A percentile compares a stretch with the other conserved stretches of the same genome.
phyloP scores from a whole-genome alignment of 2,888 invertebrate genomes.

The Trachelus troglodyta region DNA sequence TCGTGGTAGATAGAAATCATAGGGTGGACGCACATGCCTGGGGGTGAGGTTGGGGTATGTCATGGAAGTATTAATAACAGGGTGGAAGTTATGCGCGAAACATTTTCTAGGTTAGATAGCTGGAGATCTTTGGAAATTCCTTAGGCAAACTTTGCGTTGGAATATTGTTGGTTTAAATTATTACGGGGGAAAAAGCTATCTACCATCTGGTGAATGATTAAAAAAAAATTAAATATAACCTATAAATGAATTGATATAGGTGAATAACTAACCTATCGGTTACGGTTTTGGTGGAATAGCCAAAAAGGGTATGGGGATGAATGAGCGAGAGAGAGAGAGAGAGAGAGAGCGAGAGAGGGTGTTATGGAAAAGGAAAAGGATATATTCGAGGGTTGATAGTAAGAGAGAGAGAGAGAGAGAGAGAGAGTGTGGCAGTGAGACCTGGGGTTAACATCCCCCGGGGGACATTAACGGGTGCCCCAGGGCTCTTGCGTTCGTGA shows the following conservation, averaged over 20 bases:
- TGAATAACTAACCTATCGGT: neutral
- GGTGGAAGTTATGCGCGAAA: neutral
- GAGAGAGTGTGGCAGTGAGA: neutral
- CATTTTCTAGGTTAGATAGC: neutral
- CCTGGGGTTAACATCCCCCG: constrained; percentile 3
- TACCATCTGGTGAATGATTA: neutral
- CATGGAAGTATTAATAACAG: neutral
- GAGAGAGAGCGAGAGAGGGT: too few species aligned
- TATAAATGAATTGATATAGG: neutral
- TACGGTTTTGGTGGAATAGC: neutral
- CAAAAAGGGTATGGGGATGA: neutral
- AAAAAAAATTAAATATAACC: neutral
- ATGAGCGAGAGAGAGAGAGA: neutral
- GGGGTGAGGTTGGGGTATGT: neutral
- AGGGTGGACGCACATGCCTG: constrained; percentile 27
- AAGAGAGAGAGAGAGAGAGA: too few species aligned
- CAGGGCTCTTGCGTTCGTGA: constrained; percentile 28
- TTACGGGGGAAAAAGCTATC: neutral
- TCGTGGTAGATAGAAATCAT: constrained; percentile 34
- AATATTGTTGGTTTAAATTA: neutral
- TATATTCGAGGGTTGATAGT: too few species aligned
- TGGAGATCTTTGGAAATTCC: neutral
- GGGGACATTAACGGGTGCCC: constrained; percentile 1
- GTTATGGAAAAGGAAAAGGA: too few species aligned
- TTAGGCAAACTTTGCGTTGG: too few species aligned